Evolutionary conservation across 2,113 vertebrate genomes (phyloP).

Genomic region (Labrus mixtus): DNA sequence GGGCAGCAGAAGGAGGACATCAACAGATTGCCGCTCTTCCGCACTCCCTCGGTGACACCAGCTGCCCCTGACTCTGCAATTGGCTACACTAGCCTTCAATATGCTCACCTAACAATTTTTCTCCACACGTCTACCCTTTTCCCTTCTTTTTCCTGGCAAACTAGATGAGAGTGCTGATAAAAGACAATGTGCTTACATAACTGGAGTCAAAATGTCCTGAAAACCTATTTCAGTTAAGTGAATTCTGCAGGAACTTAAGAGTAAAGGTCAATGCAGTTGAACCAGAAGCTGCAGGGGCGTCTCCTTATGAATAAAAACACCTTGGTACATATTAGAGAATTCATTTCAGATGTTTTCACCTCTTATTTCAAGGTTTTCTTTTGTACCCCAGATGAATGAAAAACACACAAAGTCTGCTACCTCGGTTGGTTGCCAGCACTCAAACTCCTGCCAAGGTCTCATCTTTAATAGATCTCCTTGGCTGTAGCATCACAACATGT

Average conservation of each 20-base stretch:
- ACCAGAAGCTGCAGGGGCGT: neutral
- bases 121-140: slow-evolving; percentile 1
- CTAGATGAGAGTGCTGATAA: slow-evolving; percentile 5
- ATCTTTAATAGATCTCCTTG: slow-evolving; percentile 73
- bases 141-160: neutral
- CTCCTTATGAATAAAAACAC: neutral
- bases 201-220: slow-evolving; percentile 18
- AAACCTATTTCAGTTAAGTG: slow-evolving; percentile 21
- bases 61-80: slow-evolving; percentile 49
- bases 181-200: slow-evolving; percentile 12
- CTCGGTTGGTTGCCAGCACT: slow-evolving; percentile 36
- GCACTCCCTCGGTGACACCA: slow-evolving; percentile 52
- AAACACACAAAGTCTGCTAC: slow-evolving; percentile 17
- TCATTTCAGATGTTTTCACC: slow-evolving; percentile 1
- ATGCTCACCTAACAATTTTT: slow-evolving; percentile 1
- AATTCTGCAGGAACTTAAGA: slow-evolving; percentile 12
- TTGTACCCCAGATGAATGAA: slow-evolving; percentile 8
- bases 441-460: slow-evolving; percentile 64
- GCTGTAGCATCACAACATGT: slow-evolving; percentile 49
- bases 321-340: slow-evolving; percentile 11
- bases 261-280: slow-evolving; percentile 1
- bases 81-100: neutral
- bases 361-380: slow-evolving; percentile 7
- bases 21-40: slow-evolving; percentile 60
- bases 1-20: slow-evolving; percentile 25